Conservation (phyloP, 1,140 invertebrate genomes). For the Triops longicaudatus region DNA sequence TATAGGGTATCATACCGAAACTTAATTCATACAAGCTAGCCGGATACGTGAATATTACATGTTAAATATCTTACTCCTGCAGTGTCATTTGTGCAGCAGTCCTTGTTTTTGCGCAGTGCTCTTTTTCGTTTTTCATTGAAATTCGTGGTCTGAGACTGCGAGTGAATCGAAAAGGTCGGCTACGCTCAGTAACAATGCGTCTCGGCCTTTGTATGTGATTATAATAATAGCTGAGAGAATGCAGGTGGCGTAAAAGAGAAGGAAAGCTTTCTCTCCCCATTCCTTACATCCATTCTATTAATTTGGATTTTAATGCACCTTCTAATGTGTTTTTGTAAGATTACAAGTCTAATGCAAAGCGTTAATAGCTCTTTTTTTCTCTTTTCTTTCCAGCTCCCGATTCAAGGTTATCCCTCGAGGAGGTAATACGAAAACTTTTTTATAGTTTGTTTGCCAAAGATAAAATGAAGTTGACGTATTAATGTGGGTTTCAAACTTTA, state of each 20-base stretch:
- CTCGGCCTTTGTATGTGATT: neutral
- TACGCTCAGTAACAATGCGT: neutral
- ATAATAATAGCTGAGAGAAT: neutral
- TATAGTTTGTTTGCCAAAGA: neutral
- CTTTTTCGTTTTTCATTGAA: neutral
- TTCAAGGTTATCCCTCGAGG: conserved; percentile 28
- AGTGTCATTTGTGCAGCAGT: conserved; percentile 1
- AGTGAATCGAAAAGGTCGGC: too few relatives aligned
- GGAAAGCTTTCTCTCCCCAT: neutral
- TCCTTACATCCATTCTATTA: neutral
- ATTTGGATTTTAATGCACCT: neutral
- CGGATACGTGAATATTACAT: neutral
- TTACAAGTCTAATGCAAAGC: neutral
- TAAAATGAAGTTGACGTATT: neutral
- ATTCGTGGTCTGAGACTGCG: too few relatives aligned
- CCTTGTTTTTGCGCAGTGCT: neutral
- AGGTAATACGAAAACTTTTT: conserved; percentile 21
- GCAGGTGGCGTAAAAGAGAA: neutral
- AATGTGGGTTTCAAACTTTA: neutral
- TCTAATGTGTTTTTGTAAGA: neutral
- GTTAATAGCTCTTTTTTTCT: conserved; percentile 12
- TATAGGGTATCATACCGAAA: neutral
- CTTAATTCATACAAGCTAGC: neutral
- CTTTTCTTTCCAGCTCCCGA: conserved; percentile 16
- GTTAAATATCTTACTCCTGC: neutral